phyloP scores from a whole-genome alignment of 2,113 vertebrate species.

The Melanerpes formicivorus region DNA sequence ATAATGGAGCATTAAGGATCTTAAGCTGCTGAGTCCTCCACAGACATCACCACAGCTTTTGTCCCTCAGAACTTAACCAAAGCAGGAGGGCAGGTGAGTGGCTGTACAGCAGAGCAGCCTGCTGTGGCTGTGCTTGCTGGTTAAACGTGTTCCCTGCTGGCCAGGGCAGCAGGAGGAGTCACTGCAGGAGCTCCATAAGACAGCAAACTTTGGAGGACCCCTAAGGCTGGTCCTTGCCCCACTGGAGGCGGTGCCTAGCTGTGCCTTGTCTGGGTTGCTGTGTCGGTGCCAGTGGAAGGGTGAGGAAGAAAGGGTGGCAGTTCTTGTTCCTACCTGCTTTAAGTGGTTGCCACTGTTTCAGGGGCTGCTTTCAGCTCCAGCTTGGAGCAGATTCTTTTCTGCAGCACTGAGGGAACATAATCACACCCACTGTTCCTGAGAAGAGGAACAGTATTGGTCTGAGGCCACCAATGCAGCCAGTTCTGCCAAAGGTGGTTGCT shows the following conservation, averaged over 20 bases:
- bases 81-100: neutral
- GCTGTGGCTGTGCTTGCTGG: neutral
- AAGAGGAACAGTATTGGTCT: neutral
- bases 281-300: neutral
- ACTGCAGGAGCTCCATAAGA: neutral
- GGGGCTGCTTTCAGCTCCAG: neutral
- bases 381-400: neutral
- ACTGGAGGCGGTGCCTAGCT: too few relatives aligned
- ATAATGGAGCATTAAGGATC: neutral
- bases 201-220: neutral
- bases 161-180: neutral
- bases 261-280: rapidly evolving
- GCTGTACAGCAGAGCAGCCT: neutral
- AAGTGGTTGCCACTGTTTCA: neutral
- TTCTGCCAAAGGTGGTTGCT: neutral
- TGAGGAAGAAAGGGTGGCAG: neutral
- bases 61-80: neutral
- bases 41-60: neutral
- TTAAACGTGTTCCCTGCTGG: neutral
- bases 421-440: neutral
- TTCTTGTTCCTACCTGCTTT: neutral
- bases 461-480: neutral
- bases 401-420: neutral
- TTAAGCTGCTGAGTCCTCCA: neutral
- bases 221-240: neutral